Evolutionary conservation across 2,888 invertebrate species (phyloP), one percentile per base, ranked within the genome.

Genomic region (Sminthurinus aureus): DNA sequence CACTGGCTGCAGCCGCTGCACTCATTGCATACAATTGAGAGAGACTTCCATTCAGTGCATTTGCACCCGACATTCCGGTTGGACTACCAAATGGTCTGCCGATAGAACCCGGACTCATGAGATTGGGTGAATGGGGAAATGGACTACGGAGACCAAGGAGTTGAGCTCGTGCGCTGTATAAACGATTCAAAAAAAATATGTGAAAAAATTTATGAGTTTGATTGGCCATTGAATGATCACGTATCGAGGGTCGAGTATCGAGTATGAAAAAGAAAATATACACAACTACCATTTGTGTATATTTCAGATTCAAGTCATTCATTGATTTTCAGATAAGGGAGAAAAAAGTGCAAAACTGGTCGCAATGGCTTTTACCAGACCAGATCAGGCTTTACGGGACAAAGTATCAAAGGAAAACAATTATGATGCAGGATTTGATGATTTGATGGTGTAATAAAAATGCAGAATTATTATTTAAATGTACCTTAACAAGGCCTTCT

Each of bases 151-250:
- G 84, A 38, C 88, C 88, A 87, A 95, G 93, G 89, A 95, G 91
- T 89, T 95, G 95, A 24, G 95, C 95, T 15, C 95, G 91, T 0
- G 95, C 95, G 0, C 95, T 95, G 89, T 15, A 6, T 18, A 58
- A 58, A 58, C 9, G 15, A 58, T 11, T 11, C 2, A 9, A 13
- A 58, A 58, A 58, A 38, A 38, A 38, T 38, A 38, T 38, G 38
- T 38, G 38, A 38, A 38, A 38, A 1, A 38, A 38, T 38, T 38
- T 6, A 38, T 38, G 38, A 38, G 38, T 38, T 58, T 18, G 13
- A 58, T 58, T 58, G n/a, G n/a, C n/a, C n/a, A n/a, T n/a, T n/a
- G n/a, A n/a, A n/a, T n/a, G n/a, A n/a, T n/a, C n/a, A n/a, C n/a
- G n/a, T n/a, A n/a, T n/a, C n/a, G n/a, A n/a, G n/a, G n/a, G n/a